Conservation (phyloP, 1,140 invertebrate genomes). For the Drosophila guanche region DNA sequence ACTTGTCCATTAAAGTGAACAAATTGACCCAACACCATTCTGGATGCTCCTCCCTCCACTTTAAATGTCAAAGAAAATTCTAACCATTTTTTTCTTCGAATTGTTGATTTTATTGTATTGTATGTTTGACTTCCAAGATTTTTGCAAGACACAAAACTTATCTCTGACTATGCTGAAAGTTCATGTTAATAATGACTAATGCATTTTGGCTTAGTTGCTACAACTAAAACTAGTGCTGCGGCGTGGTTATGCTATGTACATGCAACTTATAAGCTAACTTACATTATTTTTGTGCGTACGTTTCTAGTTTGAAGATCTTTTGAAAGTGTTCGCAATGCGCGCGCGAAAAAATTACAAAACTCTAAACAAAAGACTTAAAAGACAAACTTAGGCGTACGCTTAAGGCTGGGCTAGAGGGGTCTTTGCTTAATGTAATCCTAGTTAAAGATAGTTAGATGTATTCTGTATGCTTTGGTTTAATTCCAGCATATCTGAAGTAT, state of each 20-base stretch:
- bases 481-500: constrained; percentile 73
- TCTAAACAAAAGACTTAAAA: constrained; percentile 83
- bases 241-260: constrained; percentile 62
- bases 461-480: constrained; percentile 81
- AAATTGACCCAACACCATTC: too few relatives aligned
- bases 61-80: neutral
- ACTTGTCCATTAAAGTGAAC: too few relatives aligned
- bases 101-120: constrained; percentile 28
- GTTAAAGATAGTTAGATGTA: constrained; percentile 10
- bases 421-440: too few relatives aligned
- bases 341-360: constrained; percentile 75
- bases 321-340: constrained; percentile 65
- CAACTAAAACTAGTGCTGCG: constrained; percentile 40
- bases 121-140: constrained; percentile 51
- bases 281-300: constrained; percentile 50
- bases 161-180: constrained; percentile 63
- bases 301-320: constrained; percentile 79
- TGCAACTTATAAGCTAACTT: constrained; percentile 63
- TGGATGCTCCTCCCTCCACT: too few relatives aligned
- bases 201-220: constrained; percentile 53
- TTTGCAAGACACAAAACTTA: constrained; percentile 60
- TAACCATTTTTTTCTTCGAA: neutral
- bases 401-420: constrained; percentile 24
- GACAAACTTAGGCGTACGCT: constrained; percentile 59
- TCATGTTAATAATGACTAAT: constrained; percentile 68